These are phyloP conservation scores for Saturnia pavonia DNA, from an alignment of 2,888 invertebrate species.

Conservation along the genomic window DNA sequence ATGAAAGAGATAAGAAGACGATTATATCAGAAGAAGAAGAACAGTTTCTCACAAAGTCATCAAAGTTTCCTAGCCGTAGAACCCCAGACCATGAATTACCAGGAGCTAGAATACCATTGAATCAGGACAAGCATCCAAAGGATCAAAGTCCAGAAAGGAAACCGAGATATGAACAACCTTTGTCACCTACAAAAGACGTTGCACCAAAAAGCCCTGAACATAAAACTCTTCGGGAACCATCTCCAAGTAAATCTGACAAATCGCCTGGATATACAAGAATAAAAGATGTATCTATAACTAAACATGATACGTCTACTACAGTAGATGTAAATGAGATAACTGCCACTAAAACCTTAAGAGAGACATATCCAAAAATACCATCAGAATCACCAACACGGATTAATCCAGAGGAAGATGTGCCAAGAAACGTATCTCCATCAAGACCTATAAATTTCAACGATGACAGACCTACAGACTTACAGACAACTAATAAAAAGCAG, in stretches of 20 bases:
- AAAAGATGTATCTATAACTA: constrained; percentile 2
- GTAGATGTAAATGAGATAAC: constrained; percentile 10
- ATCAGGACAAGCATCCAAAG: constrained; percentile 19
- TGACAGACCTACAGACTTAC: not conserved
- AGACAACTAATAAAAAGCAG: not conserved
- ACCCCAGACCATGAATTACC: constrained; percentile 3
- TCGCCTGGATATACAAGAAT: not conserved
- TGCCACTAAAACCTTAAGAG: not conserved
- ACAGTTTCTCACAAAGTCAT: constrained; percentile 5
- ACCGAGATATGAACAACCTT: constrained; percentile 21
- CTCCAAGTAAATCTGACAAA: constrained; percentile 10
- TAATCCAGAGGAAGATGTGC: not conserved
- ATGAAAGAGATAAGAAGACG: constrained; percentile 1
- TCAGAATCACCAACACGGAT: constrained; percentile 21
- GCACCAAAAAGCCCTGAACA: constrained; percentile 9
- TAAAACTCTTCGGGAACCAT: not conserved
- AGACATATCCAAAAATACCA: constrained; percentile 1
- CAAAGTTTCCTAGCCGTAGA: constrained; percentile 11
- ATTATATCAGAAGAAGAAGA: not conserved
- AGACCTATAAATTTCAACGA: constrained; percentile 12
- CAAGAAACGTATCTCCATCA: constrained; percentile 19
- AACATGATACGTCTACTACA: constrained; percentile 4
- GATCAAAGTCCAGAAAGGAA: constrained; percentile 28
- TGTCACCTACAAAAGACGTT: constrained; percentile 22
- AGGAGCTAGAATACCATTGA: constrained; percentile 25